Percentiles rank a stretch among this genome's conserved stretches.
Evolutionary conservation across 2,797 vertebrate genomes (phyloP).

Genomic region (Hydrolagus colliei): DNA sequence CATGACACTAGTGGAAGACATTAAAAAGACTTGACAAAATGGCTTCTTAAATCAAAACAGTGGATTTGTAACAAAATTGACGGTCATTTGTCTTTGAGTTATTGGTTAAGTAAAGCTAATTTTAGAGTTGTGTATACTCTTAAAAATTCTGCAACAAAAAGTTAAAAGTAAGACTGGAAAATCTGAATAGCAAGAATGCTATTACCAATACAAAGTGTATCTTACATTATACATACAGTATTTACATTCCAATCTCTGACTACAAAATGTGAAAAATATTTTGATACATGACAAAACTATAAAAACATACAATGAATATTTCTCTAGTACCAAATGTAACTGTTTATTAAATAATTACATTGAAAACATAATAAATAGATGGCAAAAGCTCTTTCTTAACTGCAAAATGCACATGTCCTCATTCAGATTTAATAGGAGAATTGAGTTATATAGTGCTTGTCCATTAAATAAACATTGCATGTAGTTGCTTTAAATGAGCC

Average conservation of each 20-base stretch:
- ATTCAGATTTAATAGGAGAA: constrained; percentile 44
- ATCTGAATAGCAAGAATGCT: constrained; percentile 5
- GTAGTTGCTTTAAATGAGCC: background rate
- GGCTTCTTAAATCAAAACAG: background rate
- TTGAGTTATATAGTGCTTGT: background rate
- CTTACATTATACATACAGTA: constrained; percentile 79
- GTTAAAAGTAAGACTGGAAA: constrained; percentile 9
- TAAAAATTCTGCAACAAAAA: constrained; percentile 1
- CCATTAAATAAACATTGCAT: constrained; percentile 4
- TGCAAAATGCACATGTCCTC: constrained; percentile 54
- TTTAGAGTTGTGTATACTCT: constrained; percentile 7
- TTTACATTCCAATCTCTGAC: constrained; percentile 52
- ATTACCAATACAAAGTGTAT: constrained; percentile 58
- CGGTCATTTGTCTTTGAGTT: background rate
- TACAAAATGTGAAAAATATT: constrained; percentile 59
- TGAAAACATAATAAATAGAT: constrained; percentile 67
- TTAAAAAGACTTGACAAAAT: background rate
- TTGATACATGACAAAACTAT: constrained; percentile 53
- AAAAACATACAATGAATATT: constrained; percentile 51
- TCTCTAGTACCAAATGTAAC: constrained; percentile 53
- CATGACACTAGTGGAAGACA: constrained; percentile 6
- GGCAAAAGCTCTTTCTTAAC: constrained; percentile 55
- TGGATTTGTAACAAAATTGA: constrained; percentile 3
- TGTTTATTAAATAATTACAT: constrained; percentile 66
- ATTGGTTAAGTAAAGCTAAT: constrained; percentile 17